phyloP scores from a whole-genome alignment of 2,797 vertebrate genomes.

The Jordanella pulchra region DNA sequence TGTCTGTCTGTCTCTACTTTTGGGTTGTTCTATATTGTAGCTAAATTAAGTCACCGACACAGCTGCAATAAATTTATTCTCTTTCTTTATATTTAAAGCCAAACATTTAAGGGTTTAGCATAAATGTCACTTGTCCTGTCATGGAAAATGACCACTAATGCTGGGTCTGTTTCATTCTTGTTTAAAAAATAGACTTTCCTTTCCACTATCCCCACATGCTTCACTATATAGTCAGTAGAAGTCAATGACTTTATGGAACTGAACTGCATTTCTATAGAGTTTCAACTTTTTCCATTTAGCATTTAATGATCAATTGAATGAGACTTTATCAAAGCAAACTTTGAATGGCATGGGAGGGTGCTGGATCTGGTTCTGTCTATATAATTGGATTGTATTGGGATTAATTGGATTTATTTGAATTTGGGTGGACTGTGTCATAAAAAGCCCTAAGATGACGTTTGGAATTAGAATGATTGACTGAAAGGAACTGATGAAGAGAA shows the following conservation, averaged over 20 bases:
- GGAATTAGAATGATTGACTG: not conserved
- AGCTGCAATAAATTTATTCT: not conserved
- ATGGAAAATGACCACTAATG: not conserved
- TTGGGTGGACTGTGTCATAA: not conserved
- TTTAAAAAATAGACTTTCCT: not conserved
- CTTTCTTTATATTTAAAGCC: not conserved
- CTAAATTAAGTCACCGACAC: not conserved
- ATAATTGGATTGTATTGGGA: not conserved
- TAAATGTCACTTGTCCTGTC: not conserved
- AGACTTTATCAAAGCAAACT: not conserved
- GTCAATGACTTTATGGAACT: not conserved
- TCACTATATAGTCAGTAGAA: too few species aligned
- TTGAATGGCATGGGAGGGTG: not conserved
- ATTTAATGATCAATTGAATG: not conserved
- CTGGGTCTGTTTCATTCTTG: not conserved
- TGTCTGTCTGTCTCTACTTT: not conserved
- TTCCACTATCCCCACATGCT: not conserved
- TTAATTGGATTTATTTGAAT: not conserved
- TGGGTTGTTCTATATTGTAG: not conserved
- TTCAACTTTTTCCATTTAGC: not conserved
- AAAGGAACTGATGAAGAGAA: not conserved
- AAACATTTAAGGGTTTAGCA: not conserved
- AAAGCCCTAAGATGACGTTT: not conserved
- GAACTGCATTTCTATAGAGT: not conserved
- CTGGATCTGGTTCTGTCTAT: not conserved